Evolutionary conservation across 1,140 invertebrate genomes (phyloP).

Genomic region (Lepidostoma basale): DNA sequence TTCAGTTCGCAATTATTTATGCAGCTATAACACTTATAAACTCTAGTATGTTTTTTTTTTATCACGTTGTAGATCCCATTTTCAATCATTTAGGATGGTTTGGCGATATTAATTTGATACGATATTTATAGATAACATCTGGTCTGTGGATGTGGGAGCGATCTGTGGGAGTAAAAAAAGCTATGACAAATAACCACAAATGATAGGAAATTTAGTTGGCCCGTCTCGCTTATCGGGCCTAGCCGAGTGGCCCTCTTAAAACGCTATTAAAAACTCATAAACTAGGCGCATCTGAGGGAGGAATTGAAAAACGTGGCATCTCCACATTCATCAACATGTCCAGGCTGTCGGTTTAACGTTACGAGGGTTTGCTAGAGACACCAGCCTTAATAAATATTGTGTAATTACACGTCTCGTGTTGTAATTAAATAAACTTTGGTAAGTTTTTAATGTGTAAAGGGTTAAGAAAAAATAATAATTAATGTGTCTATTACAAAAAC

Average conservation of each 20-base stretch:
- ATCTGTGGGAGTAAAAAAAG: too few species aligned
- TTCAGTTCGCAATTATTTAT: too few species aligned
- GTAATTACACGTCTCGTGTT: not conserved
- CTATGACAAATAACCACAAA: not conserved
- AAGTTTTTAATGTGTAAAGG: too few species aligned
- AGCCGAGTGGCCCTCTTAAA: slow-evolving; percentile 3
- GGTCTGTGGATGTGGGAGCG: too few species aligned
- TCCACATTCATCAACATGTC: slow-evolving; percentile 20
- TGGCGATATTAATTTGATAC: too few species aligned
- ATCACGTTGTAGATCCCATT: too few species aligned
- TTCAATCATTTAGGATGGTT: too few species aligned
- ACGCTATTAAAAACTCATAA: slow-evolving; percentile 25
- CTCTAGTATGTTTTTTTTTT: too few species aligned
- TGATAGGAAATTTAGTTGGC: not conserved
- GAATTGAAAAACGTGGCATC: slow-evolving; percentile 17
- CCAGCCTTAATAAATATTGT: not conserved
- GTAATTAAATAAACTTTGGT: not conserved
- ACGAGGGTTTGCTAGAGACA: not conserved
- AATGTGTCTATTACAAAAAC: too few species aligned
- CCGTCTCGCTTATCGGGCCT: not conserved
- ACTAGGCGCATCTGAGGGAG: slow-evolving; percentile 3
- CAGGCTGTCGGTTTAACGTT: slow-evolving; percentile 14
- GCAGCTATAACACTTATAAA: too few species aligned
- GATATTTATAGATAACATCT: too few species aligned
- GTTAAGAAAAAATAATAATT: too few species aligned